Conservation (phyloP, 2,888 invertebrate species). For the Oscheius onirici region DNA sequence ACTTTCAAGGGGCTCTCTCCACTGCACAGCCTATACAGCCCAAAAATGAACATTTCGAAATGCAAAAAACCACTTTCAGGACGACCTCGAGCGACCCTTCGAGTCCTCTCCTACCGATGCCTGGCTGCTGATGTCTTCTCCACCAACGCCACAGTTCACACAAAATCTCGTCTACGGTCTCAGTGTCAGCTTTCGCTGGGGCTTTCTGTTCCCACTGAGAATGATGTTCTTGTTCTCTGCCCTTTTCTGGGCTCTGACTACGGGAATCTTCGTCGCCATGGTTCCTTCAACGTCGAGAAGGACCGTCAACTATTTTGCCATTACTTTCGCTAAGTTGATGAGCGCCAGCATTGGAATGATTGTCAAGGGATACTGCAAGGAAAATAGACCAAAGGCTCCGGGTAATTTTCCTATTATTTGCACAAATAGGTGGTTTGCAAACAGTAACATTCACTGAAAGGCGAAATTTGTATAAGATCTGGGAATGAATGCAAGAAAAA, state of each 20-base stretch:
- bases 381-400: slow-evolving; percentile 54
- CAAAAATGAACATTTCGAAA: background rate
- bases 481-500: too few relatives aligned
- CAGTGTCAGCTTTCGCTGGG: slow-evolving; percentile 31
- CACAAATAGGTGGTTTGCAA: too few relatives aligned
- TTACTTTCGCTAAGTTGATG: slow-evolving; percentile 61
- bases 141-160: background rate
- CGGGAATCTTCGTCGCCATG: slow-evolving; percentile 36
- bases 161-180: slow-evolving; percentile 31
- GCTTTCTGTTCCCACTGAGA: slow-evolving; percentile 55
- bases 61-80: slow-evolving; percentile 30
- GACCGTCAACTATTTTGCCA: slow-evolving; percentile 43
- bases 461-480: too few relatives aligned
- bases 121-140: slow-evolving; percentile 17
- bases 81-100: slow-evolving; percentile 43
- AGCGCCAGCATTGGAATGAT: slow-evolving; percentile 59
- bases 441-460: too few relatives aligned
- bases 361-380: slow-evolving; percentile 46
- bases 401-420: slow-evolving; percentile 39
- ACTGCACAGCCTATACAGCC: too few relatives aligned
- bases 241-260: slow-evolving; percentile 45
- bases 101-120: slow-evolving; percentile 10
- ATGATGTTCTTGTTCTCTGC: slow-evolving; percentile 48
- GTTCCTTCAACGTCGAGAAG: background rate
- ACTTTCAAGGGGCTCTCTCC: too few relatives aligned